phyloP scores from a whole-genome alignment of 2,797 vertebrate genomes.

The Emys orbicularis region DNA sequence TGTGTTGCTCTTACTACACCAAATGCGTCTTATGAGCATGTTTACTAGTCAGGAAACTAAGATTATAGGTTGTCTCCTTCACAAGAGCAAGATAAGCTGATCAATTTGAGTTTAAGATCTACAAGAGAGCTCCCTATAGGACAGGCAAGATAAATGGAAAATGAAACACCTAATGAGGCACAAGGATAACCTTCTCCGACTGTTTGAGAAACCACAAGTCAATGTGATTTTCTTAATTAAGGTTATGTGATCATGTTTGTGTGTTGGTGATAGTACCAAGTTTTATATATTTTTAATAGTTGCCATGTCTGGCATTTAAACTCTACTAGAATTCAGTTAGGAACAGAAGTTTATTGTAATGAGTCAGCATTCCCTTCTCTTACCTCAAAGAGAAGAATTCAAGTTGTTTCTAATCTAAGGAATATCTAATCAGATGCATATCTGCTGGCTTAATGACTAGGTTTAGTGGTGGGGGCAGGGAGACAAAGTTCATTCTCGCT shows the following conservation, averaged over 20 bases:
- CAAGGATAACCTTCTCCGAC: rapidly evolving
- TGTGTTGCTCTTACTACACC: background rate
- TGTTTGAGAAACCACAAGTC: background rate
- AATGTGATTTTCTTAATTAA: background rate
- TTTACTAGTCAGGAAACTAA: background rate
- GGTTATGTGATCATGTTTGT: background rate
- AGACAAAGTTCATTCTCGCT: background rate
- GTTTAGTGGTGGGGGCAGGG: background rate
- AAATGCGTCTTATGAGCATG: background rate
- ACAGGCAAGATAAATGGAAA: background rate
- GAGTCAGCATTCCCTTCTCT: background rate
- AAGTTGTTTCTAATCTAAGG: background rate
- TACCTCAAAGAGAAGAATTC: background rate
- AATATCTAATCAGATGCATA: background rate
- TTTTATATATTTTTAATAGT: background rate
- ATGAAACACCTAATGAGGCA: background rate
- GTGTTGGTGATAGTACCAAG: background rate
- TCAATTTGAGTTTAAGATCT: background rate
- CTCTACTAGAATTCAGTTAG: background rate
- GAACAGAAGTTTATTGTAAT: background rate
- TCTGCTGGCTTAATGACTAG: background rate
- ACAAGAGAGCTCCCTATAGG: background rate
- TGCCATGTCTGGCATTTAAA: constrained; percentile 5
- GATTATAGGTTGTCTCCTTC: background rate
- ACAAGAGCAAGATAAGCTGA: background rate